Evolutionary conservation across 1,140 invertebrate species (phyloP).

Genomic region (Atopsyche davidsoni): DNA sequence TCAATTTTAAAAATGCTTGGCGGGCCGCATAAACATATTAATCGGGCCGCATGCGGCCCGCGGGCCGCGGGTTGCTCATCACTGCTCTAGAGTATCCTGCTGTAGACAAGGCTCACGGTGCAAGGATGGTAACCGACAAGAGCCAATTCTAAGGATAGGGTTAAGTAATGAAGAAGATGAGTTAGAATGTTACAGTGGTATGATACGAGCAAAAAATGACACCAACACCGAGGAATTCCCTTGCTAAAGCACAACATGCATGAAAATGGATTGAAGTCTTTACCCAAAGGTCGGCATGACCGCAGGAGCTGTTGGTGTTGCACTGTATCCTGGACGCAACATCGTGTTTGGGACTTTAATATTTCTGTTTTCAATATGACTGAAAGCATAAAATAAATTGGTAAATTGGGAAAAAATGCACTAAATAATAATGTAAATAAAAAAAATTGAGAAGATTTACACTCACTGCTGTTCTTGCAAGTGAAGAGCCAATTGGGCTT

Average conservation of each 20-base stretch:
- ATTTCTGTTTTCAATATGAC: slow-evolving; percentile 45
- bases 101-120: no score
- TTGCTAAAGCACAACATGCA: slow-evolving; percentile 25
- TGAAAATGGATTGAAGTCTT: slow-evolving; percentile 19
- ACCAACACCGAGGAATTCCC: slow-evolving; percentile 29
- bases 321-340: slow-evolving; percentile 25
- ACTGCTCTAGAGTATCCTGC: no score
- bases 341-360: slow-evolving; percentile 42
- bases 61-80: no score
- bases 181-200: slow-evolving; percentile 17
- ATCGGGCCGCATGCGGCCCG: no score
- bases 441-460: slow-evolving; percentile 4
- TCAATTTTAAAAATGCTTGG: no score
- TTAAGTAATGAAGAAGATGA: slow-evolving; percentile 12
- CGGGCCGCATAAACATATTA: no score
- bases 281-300: slow-evolving; percentile 29
- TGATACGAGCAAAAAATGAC: slow-evolving; percentile 15
- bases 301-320: slow-evolving; percentile 19
- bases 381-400: slow-evolving; percentile 27
- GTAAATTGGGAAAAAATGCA: not conserved
- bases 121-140: no score
- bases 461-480: slow-evolving; percentile 63
- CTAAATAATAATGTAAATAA: not conserved
- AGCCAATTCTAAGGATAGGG: slow-evolving; percentile 17
- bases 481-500: slow-evolving; percentile 68